A percentile compares a stretch with the other conserved stretches of the same genome.
phyloP scores from a whole-genome alignment of 2,113 vertebrate species.

The Gallinago media region DNA sequence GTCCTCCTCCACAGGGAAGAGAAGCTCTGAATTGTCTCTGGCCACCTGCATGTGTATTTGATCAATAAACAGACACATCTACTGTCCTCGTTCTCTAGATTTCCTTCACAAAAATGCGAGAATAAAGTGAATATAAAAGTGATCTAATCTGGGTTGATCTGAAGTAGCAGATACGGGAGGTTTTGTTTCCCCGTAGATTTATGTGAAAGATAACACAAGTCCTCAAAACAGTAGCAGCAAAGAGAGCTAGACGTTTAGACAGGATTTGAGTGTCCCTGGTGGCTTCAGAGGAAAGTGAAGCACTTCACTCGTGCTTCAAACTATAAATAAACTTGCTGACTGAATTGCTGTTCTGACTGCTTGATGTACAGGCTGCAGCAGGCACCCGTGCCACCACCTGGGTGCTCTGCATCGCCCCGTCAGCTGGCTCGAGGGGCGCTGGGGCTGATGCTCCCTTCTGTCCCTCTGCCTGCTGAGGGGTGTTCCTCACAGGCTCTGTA shows the following conservation, averaged over 20 bases:
- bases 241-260: neutral
- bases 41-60: neutral
- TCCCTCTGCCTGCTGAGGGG: neutral
- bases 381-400: fast-evolving
- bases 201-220: neutral
- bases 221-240: neutral
- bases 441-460: neutral
- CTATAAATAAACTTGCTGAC: neutral
- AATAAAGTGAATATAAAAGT: neutral
- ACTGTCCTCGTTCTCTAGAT: neutral
- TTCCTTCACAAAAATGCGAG: neutral
- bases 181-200: neutral
- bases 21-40: neutral
- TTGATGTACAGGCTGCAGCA: neutral
- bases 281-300: neutral
- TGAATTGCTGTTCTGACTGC: fast-evolving
- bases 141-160: neutral
- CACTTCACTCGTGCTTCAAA: neutral
- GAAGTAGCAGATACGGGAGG: neutral
- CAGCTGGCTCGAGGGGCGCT: neutral
- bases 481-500: neutral
- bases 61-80: neutral
- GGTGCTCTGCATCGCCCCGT: neutral
- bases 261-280: neutral
- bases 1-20: neutral